Conservation (phyloP, 30 jellyfish, hydroid and myxozoan species). For the Catostylus mosaicus region DNA sequence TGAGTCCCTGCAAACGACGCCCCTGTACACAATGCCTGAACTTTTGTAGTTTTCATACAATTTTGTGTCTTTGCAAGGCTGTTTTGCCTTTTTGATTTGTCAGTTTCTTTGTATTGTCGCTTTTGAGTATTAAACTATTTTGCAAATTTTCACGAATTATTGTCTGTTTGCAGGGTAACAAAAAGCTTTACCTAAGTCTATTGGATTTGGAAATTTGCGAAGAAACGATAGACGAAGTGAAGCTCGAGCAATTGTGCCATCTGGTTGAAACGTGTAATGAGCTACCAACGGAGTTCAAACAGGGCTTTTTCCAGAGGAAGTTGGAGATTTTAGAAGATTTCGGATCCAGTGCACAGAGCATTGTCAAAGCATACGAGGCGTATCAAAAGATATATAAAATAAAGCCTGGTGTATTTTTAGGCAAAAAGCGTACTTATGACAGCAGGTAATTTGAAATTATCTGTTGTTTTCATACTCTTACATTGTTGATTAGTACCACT, state of each 20-base stretch:
- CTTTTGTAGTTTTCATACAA: too few relatives aligned
- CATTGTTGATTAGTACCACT: too few relatives aligned
- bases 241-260: conserved; percentile 44
- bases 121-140: too few relatives aligned
- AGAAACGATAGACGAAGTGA: conserved; percentile 60
- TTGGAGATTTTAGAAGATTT: conserved; percentile 85
- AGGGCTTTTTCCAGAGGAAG: conserved; percentile 75
- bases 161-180: conserved; percentile 77
- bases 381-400: conserved; percentile 61
- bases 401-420: conserved; percentile 34
- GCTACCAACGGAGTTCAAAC: conserved; percentile 76
- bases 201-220: conserved; percentile 79
- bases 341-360: conserved; percentile 56
- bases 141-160: too few relatives aligned
- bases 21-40: too few relatives aligned
- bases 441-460: conserved; percentile 69
- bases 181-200: conserved; percentile 82
- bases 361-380: conserved; percentile 61
- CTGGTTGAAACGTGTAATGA: conserved; percentile 64
- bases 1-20: too few relatives aligned
- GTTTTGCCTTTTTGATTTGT: background rate
- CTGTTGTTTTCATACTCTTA: too few relatives aligned
- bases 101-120: too few relatives aligned
- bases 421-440: conserved; percentile 42
- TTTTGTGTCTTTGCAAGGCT: too few relatives aligned